phyloP scores from a whole-genome alignment of 2,888 invertebrate species.

The Amiota mariae region DNA sequence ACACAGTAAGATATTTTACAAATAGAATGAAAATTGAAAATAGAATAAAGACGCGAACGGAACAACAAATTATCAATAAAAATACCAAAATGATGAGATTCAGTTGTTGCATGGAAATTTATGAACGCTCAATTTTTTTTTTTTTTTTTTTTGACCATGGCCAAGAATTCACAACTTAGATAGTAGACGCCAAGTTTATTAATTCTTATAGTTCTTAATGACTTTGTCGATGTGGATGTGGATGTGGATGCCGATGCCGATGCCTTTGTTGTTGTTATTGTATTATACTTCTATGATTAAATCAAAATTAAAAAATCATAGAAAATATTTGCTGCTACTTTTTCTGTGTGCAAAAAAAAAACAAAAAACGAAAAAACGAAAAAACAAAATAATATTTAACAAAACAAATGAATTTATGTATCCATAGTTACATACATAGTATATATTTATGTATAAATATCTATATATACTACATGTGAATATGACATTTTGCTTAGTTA shows the following conservation, averaged over 20 bases:
- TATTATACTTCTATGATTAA: not conserved
- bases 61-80: not conserved
- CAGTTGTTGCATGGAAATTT: slow-evolving; percentile 19
- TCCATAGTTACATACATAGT: slow-evolving; percentile 16
- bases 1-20: not conserved
- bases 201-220: not conserved
- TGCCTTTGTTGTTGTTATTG: not conserved
- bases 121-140: not conserved
- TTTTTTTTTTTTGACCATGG: not conserved
- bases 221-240: too few relatives aligned
- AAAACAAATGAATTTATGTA: slow-evolving; percentile 14
- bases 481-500: not conserved
- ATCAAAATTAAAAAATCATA: too few relatives aligned
- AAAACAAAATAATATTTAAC: slow-evolving; percentile 29
- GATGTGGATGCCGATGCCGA: too few relatives aligned
- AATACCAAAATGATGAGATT: slow-evolving; percentile 16
- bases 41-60: too few relatives aligned
- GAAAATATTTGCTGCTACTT: too few relatives aligned
- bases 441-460: not conserved
- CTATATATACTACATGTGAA: not conserved
- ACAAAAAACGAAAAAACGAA: too few relatives aligned
- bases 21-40: too few relatives aligned
- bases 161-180: not conserved
- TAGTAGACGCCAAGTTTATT: too few relatives aligned
- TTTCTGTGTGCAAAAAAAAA: slow-evolving; percentile 30